Conservation (phyloP, 92 coral and sea anemone genomes). For the Hydrozoanthus gracilis region DNA sequence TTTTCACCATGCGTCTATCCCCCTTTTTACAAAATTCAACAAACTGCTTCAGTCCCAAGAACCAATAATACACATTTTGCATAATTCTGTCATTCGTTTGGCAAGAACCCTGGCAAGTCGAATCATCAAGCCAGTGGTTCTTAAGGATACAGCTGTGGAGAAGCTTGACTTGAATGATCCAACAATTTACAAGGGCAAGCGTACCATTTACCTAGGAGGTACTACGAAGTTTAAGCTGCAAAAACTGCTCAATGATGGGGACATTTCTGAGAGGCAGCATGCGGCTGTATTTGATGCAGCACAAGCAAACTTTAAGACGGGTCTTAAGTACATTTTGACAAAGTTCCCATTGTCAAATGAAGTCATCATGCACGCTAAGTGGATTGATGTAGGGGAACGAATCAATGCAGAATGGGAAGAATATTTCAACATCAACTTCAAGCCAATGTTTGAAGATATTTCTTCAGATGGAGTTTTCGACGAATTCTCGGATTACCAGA, state of each 20-base stretch:
- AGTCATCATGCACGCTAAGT: too few relatives aligned
- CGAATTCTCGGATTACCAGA: constrained; percentile 33
- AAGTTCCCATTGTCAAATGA: too few relatives aligned
- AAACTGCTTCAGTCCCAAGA: constrained; percentile 47
- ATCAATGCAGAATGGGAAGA: constrained; percentile 29
- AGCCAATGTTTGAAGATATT: constrained; percentile 28
- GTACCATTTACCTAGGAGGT: constrained; percentile 43
- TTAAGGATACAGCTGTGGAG: constrained; percentile 31
- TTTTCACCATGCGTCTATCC: constrained; percentile 49
- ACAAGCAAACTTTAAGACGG: too few relatives aligned
- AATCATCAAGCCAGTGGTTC: constrained; percentile 46
- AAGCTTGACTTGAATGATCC: constrained; percentile 52
- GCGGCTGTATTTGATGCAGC: not conserved
- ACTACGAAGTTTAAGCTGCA: constrained; percentile 60
- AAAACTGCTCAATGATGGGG: constrained; percentile 58
- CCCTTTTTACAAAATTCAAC: constrained; percentile 47
- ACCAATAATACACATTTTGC: constrained; percentile 56
- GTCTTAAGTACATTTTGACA: too few relatives aligned
- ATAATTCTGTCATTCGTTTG: constrained; percentile 39
- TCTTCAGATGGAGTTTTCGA: constrained; percentile 23
- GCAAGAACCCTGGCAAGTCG: constrained; percentile 53
- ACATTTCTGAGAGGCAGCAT: constrained; percentile 44
- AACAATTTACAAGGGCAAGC: constrained; percentile 22
- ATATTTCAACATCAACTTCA: constrained; percentile 26
- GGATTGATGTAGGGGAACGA: too few relatives aligned